phyloP scores from a whole-genome alignment of 2,888 invertebrate genomes.

The Drosophila anceps region DNA sequence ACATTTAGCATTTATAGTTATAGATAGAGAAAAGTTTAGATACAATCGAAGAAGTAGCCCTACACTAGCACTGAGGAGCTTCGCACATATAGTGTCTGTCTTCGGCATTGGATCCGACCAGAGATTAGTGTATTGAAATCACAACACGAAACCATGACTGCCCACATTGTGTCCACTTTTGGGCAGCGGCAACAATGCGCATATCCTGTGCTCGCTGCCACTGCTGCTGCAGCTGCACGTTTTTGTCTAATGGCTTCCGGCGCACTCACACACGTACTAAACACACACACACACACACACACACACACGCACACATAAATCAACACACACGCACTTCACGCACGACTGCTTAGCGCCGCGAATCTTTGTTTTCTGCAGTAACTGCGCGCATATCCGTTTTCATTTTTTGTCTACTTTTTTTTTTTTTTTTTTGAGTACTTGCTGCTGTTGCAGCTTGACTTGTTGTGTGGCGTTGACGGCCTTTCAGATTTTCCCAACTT shows the following conservation, averaged over 20 bases:
- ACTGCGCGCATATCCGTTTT: conserved; percentile 72
- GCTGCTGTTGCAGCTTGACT: conserved; percentile 35
- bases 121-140: conserved; percentile 34
- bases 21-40: too few relatives aligned
- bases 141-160: conserved; percentile 39
- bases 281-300: conserved; percentile 12
- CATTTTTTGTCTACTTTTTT: conserved; percentile 2
- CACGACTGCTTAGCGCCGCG: conserved; percentile 75
- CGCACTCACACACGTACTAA: conserved; percentile 34
- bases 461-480: conserved; percentile 68
- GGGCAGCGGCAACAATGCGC: conserved; percentile 76
- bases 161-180: conserved; percentile 73
- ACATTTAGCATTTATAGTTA: too few relatives aligned
- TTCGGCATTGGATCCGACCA: background rate
- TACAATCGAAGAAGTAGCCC: background rate
- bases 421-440: conserved; percentile 11
- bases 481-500: conserved; percentile 76
- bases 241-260: conserved; percentile 81
- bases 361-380: conserved; percentile 77
- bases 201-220: conserved; percentile 60
- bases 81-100: too few relatives aligned
- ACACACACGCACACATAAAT: conserved; percentile 7
- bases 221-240: conserved; percentile 65
- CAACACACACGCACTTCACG: conserved; percentile 68
- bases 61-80: background rate